Base-by-base conservation (phyloP, 2,797 vertebrate genomes). In the Chaetophractus vellerosus region DNA sequence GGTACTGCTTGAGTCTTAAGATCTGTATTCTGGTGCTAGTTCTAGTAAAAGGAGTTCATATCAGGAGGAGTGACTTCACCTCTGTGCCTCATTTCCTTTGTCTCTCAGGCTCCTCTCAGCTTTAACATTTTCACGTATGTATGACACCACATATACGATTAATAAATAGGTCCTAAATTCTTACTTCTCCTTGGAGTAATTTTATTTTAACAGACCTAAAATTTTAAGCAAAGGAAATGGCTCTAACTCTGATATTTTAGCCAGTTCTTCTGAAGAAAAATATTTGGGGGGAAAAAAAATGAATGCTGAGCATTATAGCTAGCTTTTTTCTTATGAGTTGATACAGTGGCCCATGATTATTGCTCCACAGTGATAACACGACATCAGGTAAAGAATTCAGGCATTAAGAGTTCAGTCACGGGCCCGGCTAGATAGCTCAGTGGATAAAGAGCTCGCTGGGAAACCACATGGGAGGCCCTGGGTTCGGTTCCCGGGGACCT, bases 191-290 rank as follows among this genome's bases (percentile, higher is more conserved):
- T 82, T 78, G 28, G 9, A 80, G 2, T 24, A 61, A 93, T 55
- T 92, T 93, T 90, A 81, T 88, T 92, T 95, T 95, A 93, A 45
- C n/a, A 81, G 18, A 74, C 5, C 28, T 83, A 80, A 48, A 12
- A 31, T 8, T 75, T 52, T 45, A 88, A 90, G n/a, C 10, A 89
- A 96, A 96, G 88, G 81, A 90, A 74, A 74, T 72, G 31, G 89
- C 50, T 88, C 33, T 80, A 69, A 83, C 1, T 38, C 38, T 57
- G 26, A 4, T 50, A 69, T 80, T 61, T 93, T 90, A 45, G 18
- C 31, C 23, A 68, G 15, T 18, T 91, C 50, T 96, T 82, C 61
- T 61, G 31, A 21, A 66, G 33, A 90, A 86, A 86, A n/a, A 78
- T 92, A 78, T 75, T 78, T 4, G 24, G 15, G 24, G 15, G n/a